phyloP scores from a whole-genome alignment of 2,888 invertebrate genomes.

The Syritta pipiens region DNA sequence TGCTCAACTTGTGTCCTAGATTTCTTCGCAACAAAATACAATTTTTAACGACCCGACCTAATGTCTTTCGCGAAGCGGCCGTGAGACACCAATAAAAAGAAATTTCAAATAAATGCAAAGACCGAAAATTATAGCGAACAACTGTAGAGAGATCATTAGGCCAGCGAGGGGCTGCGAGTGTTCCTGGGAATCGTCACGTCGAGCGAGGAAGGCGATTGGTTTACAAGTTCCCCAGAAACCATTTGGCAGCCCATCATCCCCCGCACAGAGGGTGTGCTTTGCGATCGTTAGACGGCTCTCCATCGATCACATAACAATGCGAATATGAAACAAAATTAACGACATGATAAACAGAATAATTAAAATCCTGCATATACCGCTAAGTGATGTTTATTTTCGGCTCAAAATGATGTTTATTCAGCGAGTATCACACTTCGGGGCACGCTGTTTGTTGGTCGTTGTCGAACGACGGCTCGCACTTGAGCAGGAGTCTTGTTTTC shows the following conservation, averaged over 20 bases:
- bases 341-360: conserved; percentile 48
- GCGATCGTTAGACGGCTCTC: conserved; percentile 11
- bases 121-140: conserved; percentile 37
- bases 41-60: not conserved
- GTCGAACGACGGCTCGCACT: conserved; percentile 3
- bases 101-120: conserved; percentile 12
- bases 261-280: not conserved
- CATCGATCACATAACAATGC: conserved; percentile 53
- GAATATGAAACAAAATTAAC: conserved; percentile 31
- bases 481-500: conserved; percentile 13
- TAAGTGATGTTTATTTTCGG: conserved; percentile 54
- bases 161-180: not conserved
- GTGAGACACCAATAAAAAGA: conserved; percentile 14
- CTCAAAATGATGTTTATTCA: conserved; percentile 29
- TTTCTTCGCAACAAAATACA: not conserved
- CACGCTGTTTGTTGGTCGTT: conserved; percentile 6
- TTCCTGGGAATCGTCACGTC: conserved; percentile 31
- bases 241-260: conserved; percentile 22
- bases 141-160: conserved; percentile 24
- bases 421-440: conserved; percentile 22
- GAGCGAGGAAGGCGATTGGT: conserved; percentile 1
- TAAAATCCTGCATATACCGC: conserved; percentile 36
- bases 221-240: not conserved
- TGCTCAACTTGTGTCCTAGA: no score
- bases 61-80: conserved; percentile 5